phyloP scores from a whole-genome alignment of 2,113 vertebrate species.

The Sinocyclocheilus rhinocerous region DNA sequence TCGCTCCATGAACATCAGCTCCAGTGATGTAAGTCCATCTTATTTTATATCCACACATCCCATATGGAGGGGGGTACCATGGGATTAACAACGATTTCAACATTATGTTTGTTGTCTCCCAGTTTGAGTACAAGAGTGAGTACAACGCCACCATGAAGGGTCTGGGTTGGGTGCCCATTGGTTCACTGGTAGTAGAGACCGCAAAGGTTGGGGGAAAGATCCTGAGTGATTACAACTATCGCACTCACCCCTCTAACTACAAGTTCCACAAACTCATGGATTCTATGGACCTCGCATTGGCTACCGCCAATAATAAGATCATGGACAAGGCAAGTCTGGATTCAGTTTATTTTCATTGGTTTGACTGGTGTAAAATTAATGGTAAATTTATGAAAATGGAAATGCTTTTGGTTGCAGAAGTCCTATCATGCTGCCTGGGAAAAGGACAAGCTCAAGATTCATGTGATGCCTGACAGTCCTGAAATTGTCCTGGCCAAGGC shows the following conservation, averaged over 20 bases:
- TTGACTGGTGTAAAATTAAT: constrained; percentile 1
- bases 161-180: constrained; percentile 90
- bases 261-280: constrained; percentile 85
- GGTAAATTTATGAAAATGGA: background rate
- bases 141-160: constrained; percentile 87
- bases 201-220: constrained; percentile 79
- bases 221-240: constrained; percentile 84
- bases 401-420: constrained; percentile 67
- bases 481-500: constrained; percentile 87
- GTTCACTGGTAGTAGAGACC: constrained; percentile 84
- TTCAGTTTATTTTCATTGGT: background rate
- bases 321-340: constrained; percentile 84
- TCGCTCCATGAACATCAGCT: constrained; percentile 86
- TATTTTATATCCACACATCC: background rate
- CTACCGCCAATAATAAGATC: constrained; percentile 85
- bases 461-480: constrained; percentile 90
- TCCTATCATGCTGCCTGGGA: constrained; percentile 92
- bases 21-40: constrained; percentile 83
- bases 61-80: too few relatives aligned
- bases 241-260: constrained; percentile 84
- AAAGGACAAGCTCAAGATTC: constrained; percentile 87
- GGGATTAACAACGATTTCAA: too few relatives aligned
- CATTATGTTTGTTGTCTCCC: too few relatives aligned
- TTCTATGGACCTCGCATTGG: constrained; percentile 89
- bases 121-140: constrained; percentile 91